Percentiles rank a stretch among this genome's conserved stretches.
Evolutionary conservation across 2,113 vertebrate species (phyloP).

Genomic region (Actenoides hombroni): DNA sequence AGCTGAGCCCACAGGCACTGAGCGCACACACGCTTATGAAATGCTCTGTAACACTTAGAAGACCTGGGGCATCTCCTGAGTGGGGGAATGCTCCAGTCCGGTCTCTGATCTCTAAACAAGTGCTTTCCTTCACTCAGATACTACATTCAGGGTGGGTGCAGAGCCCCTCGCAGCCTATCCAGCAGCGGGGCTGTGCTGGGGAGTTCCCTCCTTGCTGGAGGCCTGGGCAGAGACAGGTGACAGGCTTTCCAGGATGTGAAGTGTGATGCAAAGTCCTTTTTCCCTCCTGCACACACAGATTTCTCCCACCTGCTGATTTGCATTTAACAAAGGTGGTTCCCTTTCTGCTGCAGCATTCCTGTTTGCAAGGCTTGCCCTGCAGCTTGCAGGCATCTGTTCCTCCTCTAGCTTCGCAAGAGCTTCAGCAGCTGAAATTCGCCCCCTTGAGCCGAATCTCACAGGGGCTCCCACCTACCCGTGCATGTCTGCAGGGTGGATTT

Average conservation of each 20-base stretch:
- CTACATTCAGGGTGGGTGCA: background rate
- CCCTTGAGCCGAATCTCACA: background rate
- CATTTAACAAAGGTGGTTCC: constrained; percentile 15
- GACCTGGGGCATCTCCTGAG: background rate
- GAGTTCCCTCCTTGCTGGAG: background rate
- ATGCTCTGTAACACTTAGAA: background rate
- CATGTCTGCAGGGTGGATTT: background rate
- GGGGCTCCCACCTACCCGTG: background rate
- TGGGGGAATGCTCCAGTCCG: background rate
- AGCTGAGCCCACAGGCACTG: background rate
- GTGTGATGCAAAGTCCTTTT: background rate
- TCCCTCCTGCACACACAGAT: background rate
- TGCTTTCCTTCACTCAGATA: background rate
- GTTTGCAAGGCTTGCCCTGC: background rate
- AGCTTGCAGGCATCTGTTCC: constrained; percentile 28
- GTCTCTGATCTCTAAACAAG: background rate
- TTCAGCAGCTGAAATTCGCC: background rate
- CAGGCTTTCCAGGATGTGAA: background rate
- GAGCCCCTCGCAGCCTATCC: background rate
- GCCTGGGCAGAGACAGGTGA: background rate
- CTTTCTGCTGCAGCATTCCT: background rate
- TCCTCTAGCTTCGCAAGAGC: background rate
- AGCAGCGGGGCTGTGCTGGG: fast-evolving
- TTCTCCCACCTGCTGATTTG: constrained; percentile 39
- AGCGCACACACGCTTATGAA: background rate